Conservation (phyloP, 1,140 invertebrate genomes). For the Sweltsa coloradensis region DNA sequence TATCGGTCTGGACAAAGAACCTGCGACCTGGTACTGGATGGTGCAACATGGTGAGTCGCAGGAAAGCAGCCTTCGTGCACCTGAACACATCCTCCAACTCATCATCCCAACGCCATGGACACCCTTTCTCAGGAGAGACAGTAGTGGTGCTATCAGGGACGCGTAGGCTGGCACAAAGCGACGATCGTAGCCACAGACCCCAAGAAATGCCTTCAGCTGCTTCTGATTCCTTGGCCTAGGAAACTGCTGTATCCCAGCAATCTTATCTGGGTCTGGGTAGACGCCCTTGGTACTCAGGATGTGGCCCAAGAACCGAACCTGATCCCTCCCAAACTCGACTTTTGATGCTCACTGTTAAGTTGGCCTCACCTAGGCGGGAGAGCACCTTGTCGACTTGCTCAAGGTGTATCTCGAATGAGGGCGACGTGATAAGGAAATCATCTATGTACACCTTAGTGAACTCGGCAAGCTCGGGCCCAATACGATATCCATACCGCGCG, state of each 20-base stretch:
- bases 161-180: neutral
- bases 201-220: conserved; percentile 15
- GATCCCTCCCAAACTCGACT: conserved; percentile 16
- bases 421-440: conserved; percentile 18
- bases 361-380: conserved; percentile 10
- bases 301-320: conserved; percentile 13
- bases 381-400: conserved; percentile 16
- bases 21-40: neutral
- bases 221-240: conserved; percentile 10
- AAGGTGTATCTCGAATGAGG: conserved; percentile 17
- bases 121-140: neutral
- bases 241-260: conserved; percentile 5
- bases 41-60: neutral
- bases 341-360: conserved; percentile 17
- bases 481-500: neutral
- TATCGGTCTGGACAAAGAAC: neutral
- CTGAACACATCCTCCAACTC: neutral
- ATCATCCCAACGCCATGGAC: neutral
- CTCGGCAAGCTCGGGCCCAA: conserved; percentile 4
- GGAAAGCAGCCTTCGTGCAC: neutral
- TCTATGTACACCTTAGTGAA: conserved; percentile 19
- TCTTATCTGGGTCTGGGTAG: conserved; percentile 5
- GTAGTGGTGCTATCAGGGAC: neutral
- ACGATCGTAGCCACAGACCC: conserved; percentile 14
- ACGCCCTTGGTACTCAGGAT: conserved; percentile 7